These are phyloP conservation scores for Erythrocebus patas DNA, from an alignment of 2,113 vertebrate genomes.

Conservation along the genomic window DNA sequence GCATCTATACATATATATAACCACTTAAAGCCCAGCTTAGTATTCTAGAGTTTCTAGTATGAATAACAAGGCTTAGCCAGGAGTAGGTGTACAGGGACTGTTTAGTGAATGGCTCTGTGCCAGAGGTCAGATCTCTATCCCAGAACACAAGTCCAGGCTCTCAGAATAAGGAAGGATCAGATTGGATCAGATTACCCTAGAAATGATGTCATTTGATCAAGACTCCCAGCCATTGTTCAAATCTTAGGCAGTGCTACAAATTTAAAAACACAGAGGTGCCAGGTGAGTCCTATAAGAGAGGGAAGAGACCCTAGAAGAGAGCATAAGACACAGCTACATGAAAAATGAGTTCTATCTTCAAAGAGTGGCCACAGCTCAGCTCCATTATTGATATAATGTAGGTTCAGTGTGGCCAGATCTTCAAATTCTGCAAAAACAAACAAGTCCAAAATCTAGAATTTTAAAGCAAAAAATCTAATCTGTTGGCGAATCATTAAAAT, in stretches of 20 bases:
- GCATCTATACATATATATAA: background rate
- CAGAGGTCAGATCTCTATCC: background rate
- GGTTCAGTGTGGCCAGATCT: background rate
- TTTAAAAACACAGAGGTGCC: background rate
- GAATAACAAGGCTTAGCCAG: background rate
- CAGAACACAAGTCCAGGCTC: background rate
- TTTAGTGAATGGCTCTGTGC: background rate
- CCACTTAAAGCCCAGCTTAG: background rate
- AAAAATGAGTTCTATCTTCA: background rate
- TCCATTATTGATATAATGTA: background rate
- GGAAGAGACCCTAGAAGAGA: background rate
- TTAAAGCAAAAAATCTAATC: background rate
- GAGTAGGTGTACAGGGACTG: background rate
- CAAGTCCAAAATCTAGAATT: background rate
- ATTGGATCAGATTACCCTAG: background rate
- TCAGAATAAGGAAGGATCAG: background rate
- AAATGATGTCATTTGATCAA: background rate
- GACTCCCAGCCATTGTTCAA: background rate
- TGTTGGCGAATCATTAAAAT: background rate
- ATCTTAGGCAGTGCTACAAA: background rate
- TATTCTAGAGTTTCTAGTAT: background rate
- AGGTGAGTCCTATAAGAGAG: background rate
- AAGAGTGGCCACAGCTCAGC: background rate
- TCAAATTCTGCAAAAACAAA: background rate
- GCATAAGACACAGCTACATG: background rate